Base-by-base conservation (phyloP, 2,888 invertebrate genomes). In the Hirtodrosophila alboralis region DNA sequence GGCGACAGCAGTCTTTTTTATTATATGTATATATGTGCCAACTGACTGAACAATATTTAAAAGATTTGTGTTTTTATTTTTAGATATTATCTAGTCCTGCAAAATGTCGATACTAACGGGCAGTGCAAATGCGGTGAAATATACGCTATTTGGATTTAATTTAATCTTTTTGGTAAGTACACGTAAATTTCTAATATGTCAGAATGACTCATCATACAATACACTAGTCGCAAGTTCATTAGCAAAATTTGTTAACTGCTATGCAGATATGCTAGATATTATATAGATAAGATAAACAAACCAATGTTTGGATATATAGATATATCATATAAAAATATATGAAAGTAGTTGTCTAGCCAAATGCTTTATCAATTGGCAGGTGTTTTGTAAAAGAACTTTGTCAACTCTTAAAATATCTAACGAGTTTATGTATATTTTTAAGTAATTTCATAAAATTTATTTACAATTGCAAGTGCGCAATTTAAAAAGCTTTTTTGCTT, bases 131-230 rank as follows among this genome's bases (percentile, higher is more conserved):
- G 90, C 93, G 91, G 90, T 96, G 85, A 94, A 94, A 87, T 95
- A 95, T 90, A 92, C 93, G 36, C 92, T 96, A 77, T 94, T 94
- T 84, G 91, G 92, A 43, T 94, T 95, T 83, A 96, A 95, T 90
- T 91, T 94, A 64, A 85, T 95, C 41, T 94, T 95, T 91, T 92
- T 95, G 93, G 96, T 96, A 90, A 94, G 94, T 92, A 40, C 7
- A 30, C 8, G 2, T 23, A 2, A 4, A 30, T 16, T 12, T 10
- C 0, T 13, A 6, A 28, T 30, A 52, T 37, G 10, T 8, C 7
- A 6, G 9, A 10, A 3, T 71, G 75, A 75, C 31, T 62, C 75
- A 71, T 47, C 13, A 8, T 7, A 4, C 41, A 38, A 37, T 40
- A 27, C 9, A 30, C 40, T 18, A 16, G 33, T 13, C 16, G 9